Evolutionary conservation across 2,888 invertebrate species (phyloP).

Genomic region (Cyclophora punctaria): DNA sequence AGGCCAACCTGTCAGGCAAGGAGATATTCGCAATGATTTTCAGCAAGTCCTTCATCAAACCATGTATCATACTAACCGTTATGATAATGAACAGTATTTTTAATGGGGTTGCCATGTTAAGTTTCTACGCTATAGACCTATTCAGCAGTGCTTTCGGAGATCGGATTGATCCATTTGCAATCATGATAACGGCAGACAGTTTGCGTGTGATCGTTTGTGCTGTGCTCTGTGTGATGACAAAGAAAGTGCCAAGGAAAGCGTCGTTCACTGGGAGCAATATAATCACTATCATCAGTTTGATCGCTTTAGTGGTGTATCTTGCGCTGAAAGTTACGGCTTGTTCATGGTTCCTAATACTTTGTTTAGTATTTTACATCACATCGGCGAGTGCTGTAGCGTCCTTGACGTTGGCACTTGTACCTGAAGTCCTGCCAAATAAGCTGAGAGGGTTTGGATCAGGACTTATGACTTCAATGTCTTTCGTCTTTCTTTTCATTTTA

Average conservation of each 20-base stretch:
- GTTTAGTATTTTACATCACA: conserved; percentile 2
- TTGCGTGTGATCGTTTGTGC: neutral
- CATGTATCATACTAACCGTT: neutral
- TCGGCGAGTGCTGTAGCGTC: conserved; percentile 21
- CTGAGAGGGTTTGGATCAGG: conserved; percentile 32
- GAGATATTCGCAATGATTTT: conserved; percentile 1
- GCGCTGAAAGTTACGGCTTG: neutral
- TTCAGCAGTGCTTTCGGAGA: conserved; percentile 4
- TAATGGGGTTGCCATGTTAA: conserved; percentile 4
- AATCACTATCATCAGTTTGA: neutral
- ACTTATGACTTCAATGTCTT: conserved; percentile 1
- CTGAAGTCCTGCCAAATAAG: conserved; percentile 29
- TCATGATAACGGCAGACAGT: conserved; percentile 6
- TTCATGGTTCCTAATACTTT: conserved; percentile 2
- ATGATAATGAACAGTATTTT: conserved; percentile 5
- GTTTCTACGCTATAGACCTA: conserved; percentile 7
- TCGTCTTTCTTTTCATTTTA: conserved; percentile 2
- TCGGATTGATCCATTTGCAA: conserved; percentile 3
- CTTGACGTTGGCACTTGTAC: conserved; percentile 30
- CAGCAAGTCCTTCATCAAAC: conserved; percentile 5
- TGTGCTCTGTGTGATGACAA: conserved; percentile 2
- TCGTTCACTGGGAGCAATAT: neutral
- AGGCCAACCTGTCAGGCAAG: neutral
- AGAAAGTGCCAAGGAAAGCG: conserved; percentile 5
- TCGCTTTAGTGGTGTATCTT: conserved; percentile 1